Evolutionary conservation across 2,888 invertebrate species (phyloP), one percentile per base, ranked within the genome.

Genomic region (Arrhopalites spinosus): DNA sequence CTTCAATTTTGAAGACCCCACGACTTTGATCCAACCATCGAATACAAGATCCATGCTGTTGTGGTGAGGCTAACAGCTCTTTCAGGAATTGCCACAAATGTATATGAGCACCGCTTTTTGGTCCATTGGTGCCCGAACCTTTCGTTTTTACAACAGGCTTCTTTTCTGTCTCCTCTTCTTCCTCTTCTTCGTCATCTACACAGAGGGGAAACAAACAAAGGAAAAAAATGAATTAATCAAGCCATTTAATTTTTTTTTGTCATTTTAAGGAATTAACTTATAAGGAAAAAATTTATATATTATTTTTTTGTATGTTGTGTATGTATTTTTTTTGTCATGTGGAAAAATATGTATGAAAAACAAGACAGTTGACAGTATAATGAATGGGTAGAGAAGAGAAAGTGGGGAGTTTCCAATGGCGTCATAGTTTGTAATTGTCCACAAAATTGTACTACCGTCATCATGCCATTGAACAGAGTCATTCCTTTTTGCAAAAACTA

Each of bases 61-160:
- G 93, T 0, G 96, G 95, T 70, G 94, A 91, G 25, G 93, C 90
- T 0, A 99, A 89, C 20, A 99, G 90, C 86, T 99, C 98, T 86
- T 97, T 97, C 73, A 99, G 89, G 87, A 99, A 99, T 87, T 99
- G 98, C 98, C 98, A 99, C 66, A 99, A 89, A 86, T 99, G 98
- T 83, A 98, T 98, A 86, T 96, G 96, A 0, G 95, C 93, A 80
- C 93, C 92, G 50, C 73, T 78, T 67, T 77, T 77, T n/a, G 69
- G 61, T 15, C 93, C 83, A 93, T 93, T 25, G 96, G 96, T 86
- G 94, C 95, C 85, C 94, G 95, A 59, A 97, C 96, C 87, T 92
- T 95, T 1, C 97, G 98, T 86, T 93, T 91, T 82, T 88, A 74
- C 77, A 56, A 59, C 70, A 15, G 74, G 56, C 11, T 36, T 64